These are phyloP conservation scores for Arrhamphus sclerolepis DNA, from an alignment of 2,797 vertebrate genomes.

Conservation along the genomic window DNA sequence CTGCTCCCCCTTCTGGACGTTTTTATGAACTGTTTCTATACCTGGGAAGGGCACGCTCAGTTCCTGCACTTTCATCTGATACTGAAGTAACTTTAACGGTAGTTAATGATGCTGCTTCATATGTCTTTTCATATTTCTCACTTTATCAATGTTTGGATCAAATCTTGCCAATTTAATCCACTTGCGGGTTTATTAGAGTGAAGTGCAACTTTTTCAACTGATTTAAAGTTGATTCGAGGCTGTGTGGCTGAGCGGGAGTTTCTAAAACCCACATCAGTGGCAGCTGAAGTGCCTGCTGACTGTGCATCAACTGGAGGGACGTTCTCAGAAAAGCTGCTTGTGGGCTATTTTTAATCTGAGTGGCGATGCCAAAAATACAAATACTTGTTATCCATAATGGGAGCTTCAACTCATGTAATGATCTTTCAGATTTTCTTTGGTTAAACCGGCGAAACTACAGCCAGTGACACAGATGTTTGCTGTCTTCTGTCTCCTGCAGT, in stretches of 20 bases:
- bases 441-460: neutral
- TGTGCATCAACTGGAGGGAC: neutral
- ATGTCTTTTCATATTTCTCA: neutral
- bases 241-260: neutral
- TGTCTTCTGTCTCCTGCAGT: slow-evolving; percentile 73
- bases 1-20: slow-evolving; percentile 61
- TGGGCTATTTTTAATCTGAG: slow-evolving; percentile 29
- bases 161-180: too few relatives aligned
- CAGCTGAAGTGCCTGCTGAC: slow-evolving; percentile 6
- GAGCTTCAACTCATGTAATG: neutral
- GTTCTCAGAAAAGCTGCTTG: slow-evolving; percentile 45
- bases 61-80: neutral
- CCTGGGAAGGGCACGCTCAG: neutral
- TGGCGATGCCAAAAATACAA: slow-evolving; percentile 11
- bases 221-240: too few relatives aligned
- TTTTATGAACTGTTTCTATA: neutral
- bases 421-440: neutral
- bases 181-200: too few relatives aligned
- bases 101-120: neutral
- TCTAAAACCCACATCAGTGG: neutral
- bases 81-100: neutral
- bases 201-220: too few relatives aligned
- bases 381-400: neutral
- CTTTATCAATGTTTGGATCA: too few relatives aligned
- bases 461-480: neutral